Evolutionary conservation across 37 sponge, comb jelly and placozoan genomes (phyloP).

Genomic region (Bolinopsis microptera): DNA sequence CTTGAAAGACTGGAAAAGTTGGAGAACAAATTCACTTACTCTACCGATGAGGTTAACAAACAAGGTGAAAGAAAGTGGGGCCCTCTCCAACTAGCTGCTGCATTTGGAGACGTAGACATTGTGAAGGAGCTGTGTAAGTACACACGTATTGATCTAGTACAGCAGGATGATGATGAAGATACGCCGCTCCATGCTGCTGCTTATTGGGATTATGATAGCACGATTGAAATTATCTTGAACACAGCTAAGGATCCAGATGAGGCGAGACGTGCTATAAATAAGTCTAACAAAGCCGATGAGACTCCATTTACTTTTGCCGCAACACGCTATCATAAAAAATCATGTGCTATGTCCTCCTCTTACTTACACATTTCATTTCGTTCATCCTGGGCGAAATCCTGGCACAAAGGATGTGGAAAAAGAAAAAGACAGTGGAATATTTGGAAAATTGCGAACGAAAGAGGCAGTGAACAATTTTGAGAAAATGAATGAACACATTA

Average conservation of each 20-base stretch:
- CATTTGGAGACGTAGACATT: neutral
- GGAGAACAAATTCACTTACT: neutral
- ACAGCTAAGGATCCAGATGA: neutral
- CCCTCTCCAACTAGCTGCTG: neutral
- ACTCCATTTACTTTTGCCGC: slow-evolving; percentile 23
- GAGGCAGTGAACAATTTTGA: neutral
- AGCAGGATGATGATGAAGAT: neutral
- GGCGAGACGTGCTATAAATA: neutral
- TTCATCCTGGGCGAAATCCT: neutral
- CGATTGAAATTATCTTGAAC: neutral
- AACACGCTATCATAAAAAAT: neutral
- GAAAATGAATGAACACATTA: neutral
- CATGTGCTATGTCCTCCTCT: neutral
- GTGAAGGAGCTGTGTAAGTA: neutral
- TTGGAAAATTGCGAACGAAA: neutral
- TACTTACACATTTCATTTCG: neutral
- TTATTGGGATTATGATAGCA: neutral
- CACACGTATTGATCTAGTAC: neutral
- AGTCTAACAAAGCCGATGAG: neutral
- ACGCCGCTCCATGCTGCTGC: slow-evolving; percentile 23
- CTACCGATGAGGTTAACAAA: neutral
- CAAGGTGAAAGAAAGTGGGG: neutral
- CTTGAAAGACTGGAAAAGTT: too few relatives aligned
- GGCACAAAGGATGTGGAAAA: neutral
- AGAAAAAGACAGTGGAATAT: neutral